Conservation (phyloP, 2,888 invertebrate genomes). For the Brachylomia viminalis region DNA sequence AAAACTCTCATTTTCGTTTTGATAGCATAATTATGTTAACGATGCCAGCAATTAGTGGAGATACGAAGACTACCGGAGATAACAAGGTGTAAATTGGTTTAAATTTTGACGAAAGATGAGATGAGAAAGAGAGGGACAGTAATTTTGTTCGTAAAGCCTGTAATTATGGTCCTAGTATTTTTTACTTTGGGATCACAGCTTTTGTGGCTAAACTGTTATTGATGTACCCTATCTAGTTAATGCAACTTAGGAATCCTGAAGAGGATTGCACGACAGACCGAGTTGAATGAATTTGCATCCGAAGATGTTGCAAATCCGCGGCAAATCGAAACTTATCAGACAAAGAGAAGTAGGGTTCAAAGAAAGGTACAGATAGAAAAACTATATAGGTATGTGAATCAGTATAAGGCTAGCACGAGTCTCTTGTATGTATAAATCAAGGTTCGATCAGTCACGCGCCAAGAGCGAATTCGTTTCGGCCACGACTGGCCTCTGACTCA, state of each 20-base stretch:
- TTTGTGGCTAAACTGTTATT: background rate
- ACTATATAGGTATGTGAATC: constrained; percentile 7
- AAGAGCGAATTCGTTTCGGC: constrained; percentile 78
- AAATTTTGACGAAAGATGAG: constrained; percentile 41
- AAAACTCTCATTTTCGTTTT: constrained; percentile 74
- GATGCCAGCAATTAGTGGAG: constrained; percentile 61
- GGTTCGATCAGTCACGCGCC: constrained; percentile 77
- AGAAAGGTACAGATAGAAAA: constrained; percentile 6
- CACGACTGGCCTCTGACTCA: constrained; percentile 70
- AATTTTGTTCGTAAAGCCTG: constrained; percentile 2
- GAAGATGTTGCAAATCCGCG: background rate
- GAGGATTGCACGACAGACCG: background rate
- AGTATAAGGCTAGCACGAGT: constrained; percentile 28
- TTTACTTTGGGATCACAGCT: background rate
- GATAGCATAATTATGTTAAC: constrained; percentile 68
- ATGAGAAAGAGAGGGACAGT: background rate
- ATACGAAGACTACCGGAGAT: constrained; percentile 42
- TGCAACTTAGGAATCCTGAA: background rate
- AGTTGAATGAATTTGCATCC: background rate
- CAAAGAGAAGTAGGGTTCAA: background rate
- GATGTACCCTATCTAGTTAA: background rate
- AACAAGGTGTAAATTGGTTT: constrained; percentile 46
- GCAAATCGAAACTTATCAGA: background rate
- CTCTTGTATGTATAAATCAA: constrained; percentile 68
- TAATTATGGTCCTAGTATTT: background rate